These are phyloP conservation scores for Sinelater perroti DNA, from an alignment of 2,888 invertebrate genomes.

Conservation along the genomic window DNA sequence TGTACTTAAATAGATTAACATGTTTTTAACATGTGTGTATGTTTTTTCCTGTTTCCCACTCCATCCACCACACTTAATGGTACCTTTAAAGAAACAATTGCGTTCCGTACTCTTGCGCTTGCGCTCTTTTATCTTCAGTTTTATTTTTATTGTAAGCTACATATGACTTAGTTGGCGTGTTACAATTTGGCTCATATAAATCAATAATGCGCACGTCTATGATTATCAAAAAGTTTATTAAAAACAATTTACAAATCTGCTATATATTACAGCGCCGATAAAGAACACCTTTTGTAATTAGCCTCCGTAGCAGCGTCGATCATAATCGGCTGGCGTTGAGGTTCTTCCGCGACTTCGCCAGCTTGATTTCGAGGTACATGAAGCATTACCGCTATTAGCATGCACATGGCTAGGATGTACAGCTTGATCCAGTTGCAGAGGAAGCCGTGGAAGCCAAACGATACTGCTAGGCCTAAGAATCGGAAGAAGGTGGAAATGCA, in stretches of 20 bases:
- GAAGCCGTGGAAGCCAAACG: slow-evolving; percentile 70
- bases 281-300: slow-evolving; percentile 2
- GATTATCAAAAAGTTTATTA: slow-evolving; percentile 17
- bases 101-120: no score
- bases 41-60: no score
- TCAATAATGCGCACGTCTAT: no score
- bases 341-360: slow-evolving; percentile 42
- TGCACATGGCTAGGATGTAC: slow-evolving; percentile 61
- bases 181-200: no score
- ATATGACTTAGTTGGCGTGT: no score
- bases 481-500: slow-evolving; percentile 65
- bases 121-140: no score
- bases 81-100: no score
- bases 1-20: slow-evolving; percentile 13
- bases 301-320: slow-evolving; percentile 1
- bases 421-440: slow-evolving; percentile 66
- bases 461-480: slow-evolving; percentile 69
- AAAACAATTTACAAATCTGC: slow-evolving; percentile 16
- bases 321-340: slow-evolving; percentile 52
- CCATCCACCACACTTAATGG: no score
- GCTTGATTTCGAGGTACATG: slow-evolving; percentile 63
- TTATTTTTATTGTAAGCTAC: no score
- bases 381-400: slow-evolving; percentile 65
- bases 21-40: no score
- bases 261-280: slow-evolving; percentile 3